A percentile compares a stretch with the other conserved stretches of the same genome.
Evolutionary conservation across 2,113 vertebrate genomes (phyloP).

Genomic region (Calidris pygmaea): DNA sequence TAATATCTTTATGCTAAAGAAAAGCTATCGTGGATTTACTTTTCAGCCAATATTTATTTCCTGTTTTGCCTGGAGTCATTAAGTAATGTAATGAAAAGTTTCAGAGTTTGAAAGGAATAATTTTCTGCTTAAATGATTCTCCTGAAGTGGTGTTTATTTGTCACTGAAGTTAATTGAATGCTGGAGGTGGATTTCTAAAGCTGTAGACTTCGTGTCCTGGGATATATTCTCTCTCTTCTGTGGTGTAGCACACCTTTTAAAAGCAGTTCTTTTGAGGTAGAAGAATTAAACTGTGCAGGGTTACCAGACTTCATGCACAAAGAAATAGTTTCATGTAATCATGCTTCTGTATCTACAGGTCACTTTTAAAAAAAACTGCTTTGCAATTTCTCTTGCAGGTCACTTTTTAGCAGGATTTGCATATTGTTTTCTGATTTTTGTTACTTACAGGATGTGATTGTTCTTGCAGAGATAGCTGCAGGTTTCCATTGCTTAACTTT

Average conservation of each 20-base stretch:
- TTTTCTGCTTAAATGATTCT: conserved; percentile 65
- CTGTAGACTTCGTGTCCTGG: not conserved
- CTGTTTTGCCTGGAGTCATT: conserved; percentile 60
- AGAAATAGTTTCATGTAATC: not conserved
- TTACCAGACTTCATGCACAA: not conserved
- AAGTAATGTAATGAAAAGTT: conserved; percentile 53
- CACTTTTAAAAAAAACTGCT: not conserved
- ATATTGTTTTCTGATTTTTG: not conserved
- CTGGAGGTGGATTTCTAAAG: conserved; percentile 49
- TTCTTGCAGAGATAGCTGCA: not conserved
- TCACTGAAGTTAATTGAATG: conserved; percentile 49
- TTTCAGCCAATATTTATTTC: conserved; percentile 48
- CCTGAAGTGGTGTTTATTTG: conserved; percentile 57
- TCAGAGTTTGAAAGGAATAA: conserved; percentile 58
- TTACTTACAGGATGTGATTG: not conserved
- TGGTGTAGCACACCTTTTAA: not conserved
- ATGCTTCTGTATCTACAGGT: not conserved
- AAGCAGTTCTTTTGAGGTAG: not conserved
- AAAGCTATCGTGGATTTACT: conserved; percentile 24
- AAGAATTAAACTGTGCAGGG: not conserved
- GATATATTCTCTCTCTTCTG: not conserved
- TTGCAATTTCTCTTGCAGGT: not conserved
- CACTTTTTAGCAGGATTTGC: not conserved
- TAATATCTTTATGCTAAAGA: conserved; percentile 43
- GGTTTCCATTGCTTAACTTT: not conserved